Base-by-base conservation (phyloP, 1,140 invertebrate genomes). In the Drosophila cardini region DNA sequence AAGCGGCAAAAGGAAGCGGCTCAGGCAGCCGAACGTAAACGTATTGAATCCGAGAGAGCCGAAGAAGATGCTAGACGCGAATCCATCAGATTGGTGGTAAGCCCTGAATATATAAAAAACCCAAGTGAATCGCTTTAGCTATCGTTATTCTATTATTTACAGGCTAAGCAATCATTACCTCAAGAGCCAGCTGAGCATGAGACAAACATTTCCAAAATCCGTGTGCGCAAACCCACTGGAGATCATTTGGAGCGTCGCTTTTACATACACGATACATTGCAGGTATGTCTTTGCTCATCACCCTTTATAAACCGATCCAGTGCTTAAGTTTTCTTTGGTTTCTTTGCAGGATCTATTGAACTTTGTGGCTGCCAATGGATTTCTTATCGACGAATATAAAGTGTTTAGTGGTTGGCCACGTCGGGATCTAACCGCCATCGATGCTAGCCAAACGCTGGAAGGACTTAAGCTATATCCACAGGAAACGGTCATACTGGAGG, bases 401-500 rank as follows among this genome's bases (percentile, higher is more conserved):
- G 95, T 98, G 48, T 95, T 98, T 74, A 96, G 96, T 79, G 97
- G 96, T 91, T 98, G 96, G 96, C 98, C 98, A 90, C 95, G 97
- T 91, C 95, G 96, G 94, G 97, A 98, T 95, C 94, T 98, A 84
- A 97, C 97, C 69, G 93, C 94, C 40, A 93, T 97, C 90, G 95
- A 97, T 93, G 92, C 93, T 15, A 94, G 94, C 77, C 94, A 95
- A 92, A 97, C 96, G 58, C 93, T 98, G 64, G 94, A 95, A 92
- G 94, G 96, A 81, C 93, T 97, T 64, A 97, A 97, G 93, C 94
- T 98, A 62, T 97, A 94, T 93, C 96, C 97, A 61, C 97, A 98
- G 94, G 98, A 98, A 94, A 98, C 97, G 65, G 94, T 98, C 70
- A 97, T 97, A 93, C 93, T 98, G 76, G 97, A 98, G 93, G 97